These are phyloP conservation scores for Podarcis cretensis DNA, from an alignment of 2,113 vertebrate genomes.

Conservation along the genomic window DNA sequence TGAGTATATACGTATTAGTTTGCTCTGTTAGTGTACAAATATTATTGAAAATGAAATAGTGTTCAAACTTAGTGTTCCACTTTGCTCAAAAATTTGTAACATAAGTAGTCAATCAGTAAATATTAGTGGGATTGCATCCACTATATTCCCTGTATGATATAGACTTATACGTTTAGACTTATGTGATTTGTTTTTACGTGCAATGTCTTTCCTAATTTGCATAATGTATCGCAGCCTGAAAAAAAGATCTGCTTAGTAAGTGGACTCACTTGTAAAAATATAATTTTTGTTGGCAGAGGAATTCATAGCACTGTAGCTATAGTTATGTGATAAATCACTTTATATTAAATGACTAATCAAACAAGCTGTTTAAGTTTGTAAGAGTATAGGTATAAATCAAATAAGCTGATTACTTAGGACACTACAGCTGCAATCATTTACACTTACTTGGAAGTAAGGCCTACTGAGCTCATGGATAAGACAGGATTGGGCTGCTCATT, in stretches of 20 bases:
- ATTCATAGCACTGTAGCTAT: neutral
- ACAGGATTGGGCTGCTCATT: accelerated
- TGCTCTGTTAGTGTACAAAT: neutral
- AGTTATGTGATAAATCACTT: neutral
- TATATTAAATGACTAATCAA: neutral
- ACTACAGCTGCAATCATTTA: neutral
- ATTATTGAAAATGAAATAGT: neutral
- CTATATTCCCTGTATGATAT: too few species aligned
- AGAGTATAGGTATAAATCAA: neutral
- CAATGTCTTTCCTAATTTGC: neutral
- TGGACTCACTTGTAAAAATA: neutral
- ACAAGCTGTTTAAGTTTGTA: neutral
- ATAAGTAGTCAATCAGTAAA: neutral
- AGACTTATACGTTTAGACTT: neutral
- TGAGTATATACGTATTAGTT: too few species aligned
- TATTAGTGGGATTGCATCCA: neutral
- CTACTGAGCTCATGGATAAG: neutral
- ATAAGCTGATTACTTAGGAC: neutral
- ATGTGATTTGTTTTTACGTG: neutral
- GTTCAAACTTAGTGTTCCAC: neutral
- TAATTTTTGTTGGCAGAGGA: neutral
- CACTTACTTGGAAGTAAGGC: neutral
- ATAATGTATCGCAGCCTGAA: neutral
- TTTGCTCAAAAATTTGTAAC: neutral
- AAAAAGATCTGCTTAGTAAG: neutral